Evolutionary conservation across 2,888 invertebrate genomes (phyloP), one percentile per base, ranked within the genome.

Genomic region (Aricia artaxerxes): DNA sequence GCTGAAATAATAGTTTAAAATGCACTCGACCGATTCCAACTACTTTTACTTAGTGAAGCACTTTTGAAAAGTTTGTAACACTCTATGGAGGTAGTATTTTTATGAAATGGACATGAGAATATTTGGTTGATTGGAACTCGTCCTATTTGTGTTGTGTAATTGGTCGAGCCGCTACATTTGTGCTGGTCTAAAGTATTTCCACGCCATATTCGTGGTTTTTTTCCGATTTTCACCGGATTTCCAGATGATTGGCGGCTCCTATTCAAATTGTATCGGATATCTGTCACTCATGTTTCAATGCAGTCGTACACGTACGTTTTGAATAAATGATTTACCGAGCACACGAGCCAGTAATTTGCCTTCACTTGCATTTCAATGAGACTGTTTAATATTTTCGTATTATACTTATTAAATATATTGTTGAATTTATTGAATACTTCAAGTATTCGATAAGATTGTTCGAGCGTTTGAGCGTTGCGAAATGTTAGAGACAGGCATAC

Each of bases 201-300:
- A 7, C 64, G 64, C 31, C 4, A 24, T 5, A 69, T 35, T 13
- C 35, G 35, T 13, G 16, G 69, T 11, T 13, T 35, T 35, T 69
- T 69, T 11, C 64, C 69, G 4, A 13, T 38, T 69, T 38, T 38
- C 13, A 5, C 35, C 35, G 35, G 35, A 35, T 69, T 69, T 69
- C 69, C 35, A 69, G 1, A 13, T 38, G 16, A 69, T 69, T 69
- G 69, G 35, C 35, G 11, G 35, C 13, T 38, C 1, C 69, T 69
- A 69, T 69, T 69, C 69, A 69, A 69, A 69, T 69, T 38, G 69
- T 69, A 69, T 69, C 69, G 69, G 69, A 38, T 38, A 69, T 38
- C 35, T 69, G 69, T 38, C 69, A 16, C 16, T 69, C 69, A 69
- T 69, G 69, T 38, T 38, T 64, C 64, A 61, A 69, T 69, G 35